phyloP scores from a whole-genome alignment of 2,797 vertebrate genomes.

The Podarcis lilfordi region DNA sequence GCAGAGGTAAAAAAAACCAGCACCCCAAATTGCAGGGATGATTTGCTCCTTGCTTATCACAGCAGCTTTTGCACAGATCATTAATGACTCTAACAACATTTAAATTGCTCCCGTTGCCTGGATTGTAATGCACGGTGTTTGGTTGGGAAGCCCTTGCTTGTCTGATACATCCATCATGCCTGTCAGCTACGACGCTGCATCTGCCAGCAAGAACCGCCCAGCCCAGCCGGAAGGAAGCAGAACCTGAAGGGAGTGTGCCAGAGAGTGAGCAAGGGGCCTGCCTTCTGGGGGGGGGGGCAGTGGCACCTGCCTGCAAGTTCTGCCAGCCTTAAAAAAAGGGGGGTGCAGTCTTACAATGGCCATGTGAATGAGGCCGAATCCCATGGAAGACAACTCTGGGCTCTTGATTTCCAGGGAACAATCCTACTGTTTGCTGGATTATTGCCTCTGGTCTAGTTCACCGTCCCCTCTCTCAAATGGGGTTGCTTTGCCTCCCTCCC shows the following conservation, averaged over 20 bases:
- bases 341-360: neutral
- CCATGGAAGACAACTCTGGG: neutral
- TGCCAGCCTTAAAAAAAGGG: neutral
- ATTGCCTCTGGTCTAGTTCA: neutral
- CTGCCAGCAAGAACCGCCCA: rapidly evolving
- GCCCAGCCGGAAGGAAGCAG: rapidly evolving
- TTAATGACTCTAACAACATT: constrained; percentile 14
- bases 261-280: neutral
- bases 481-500: neutral
- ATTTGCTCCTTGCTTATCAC: neutral
- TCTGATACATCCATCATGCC: constrained; percentile 9
- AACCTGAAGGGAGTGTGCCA: neutral
- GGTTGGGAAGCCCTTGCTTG: constrained; percentile 7
- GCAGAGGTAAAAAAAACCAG: neutral
- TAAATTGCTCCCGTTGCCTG: neutral
- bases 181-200: neutral
- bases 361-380: neutral
- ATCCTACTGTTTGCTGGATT: neutral
- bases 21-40: too few relatives aligned
- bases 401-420: neutral
- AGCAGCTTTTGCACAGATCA: neutral
- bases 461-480: neutral
- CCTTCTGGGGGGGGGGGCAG: neutral
- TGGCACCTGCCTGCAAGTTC: neutral
- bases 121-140: neutral